Conservation (phyloP, 2,888 invertebrate species). For the Diarsia brunnea region DNA sequence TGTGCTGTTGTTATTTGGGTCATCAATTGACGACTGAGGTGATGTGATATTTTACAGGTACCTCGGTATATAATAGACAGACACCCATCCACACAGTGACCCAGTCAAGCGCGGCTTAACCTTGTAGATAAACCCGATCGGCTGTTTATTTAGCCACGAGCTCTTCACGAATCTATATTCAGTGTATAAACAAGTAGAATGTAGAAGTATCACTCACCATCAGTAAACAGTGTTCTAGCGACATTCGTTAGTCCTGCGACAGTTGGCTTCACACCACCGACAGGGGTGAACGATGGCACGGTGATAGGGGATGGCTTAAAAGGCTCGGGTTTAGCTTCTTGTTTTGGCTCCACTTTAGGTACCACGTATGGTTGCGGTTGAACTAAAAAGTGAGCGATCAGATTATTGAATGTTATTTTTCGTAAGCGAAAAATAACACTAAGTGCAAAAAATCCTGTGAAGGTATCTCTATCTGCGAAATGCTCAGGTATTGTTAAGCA, state of each 20-base stretch:
- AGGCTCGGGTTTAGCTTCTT: conserved; percentile 71
- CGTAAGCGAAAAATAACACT: neutral
- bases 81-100: too few relatives aligned
- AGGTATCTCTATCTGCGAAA: neutral
- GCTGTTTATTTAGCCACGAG: neutral
- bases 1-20: too few relatives aligned
- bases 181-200: neutral
- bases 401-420: neutral
- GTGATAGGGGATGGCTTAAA: conserved; percentile 66
- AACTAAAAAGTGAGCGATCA: conserved; percentile 31
- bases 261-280: conserved; percentile 69
- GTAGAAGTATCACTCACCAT: conserved; percentile 74
- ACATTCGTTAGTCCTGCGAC: conserved; percentile 71
- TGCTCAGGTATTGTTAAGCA: neutral
- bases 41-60: neutral
- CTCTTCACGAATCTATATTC: neutral
- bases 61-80: too few relatives aligned
- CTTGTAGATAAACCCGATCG: neutral
- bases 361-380: conserved; percentile 42
- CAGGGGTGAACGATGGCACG: conserved; percentile 75
- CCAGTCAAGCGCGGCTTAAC: neutral
- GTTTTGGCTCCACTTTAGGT: conserved; percentile 64
- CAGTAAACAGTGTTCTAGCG: conserved; percentile 82
- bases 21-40: neutral
- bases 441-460: neutral